Evolutionary conservation across 2,888 invertebrate genomes (phyloP).

Genomic region (Dexiosoma caninum): DNA sequence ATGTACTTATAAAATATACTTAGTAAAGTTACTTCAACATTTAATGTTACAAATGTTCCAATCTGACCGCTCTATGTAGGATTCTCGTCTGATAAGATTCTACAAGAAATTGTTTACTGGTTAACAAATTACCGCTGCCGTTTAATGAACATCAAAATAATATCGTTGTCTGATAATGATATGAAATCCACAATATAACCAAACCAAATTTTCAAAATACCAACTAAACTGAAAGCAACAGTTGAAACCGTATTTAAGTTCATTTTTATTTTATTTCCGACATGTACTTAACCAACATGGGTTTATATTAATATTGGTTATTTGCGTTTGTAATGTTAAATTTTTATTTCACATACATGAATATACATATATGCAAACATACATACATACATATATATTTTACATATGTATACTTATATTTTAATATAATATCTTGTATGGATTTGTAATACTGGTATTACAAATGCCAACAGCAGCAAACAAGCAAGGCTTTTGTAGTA

Average conservation of each 20-base stretch:
- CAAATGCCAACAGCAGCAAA: background rate
- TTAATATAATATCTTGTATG: background rate
- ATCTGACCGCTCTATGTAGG: no score
- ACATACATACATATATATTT: background rate
- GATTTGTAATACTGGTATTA: background rate
- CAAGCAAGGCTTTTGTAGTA: no score
- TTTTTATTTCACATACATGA: no score
- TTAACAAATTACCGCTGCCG: background rate
- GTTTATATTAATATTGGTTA: conserved; percentile 5
- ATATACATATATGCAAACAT: background rate
- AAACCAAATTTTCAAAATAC: conserved; percentile 4
- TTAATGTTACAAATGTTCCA: no score
- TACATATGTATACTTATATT: no score
- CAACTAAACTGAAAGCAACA: conserved; percentile 24
- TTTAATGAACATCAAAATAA: background rate
- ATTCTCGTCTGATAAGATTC: no score
- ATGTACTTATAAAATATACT: no score
- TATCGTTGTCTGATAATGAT: background rate
- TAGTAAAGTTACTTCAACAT: no score
- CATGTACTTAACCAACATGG: background rate
- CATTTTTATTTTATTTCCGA: conserved; percentile 18
- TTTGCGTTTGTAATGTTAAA: no score
- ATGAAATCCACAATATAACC: conserved; percentile 18
- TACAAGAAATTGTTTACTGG: background rate
- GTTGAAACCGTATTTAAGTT: conserved; percentile 24